These are phyloP conservation scores for Drosophila villosipedis DNA, from an alignment of 2,888 invertebrate species.

Conservation along the genomic window DNA sequence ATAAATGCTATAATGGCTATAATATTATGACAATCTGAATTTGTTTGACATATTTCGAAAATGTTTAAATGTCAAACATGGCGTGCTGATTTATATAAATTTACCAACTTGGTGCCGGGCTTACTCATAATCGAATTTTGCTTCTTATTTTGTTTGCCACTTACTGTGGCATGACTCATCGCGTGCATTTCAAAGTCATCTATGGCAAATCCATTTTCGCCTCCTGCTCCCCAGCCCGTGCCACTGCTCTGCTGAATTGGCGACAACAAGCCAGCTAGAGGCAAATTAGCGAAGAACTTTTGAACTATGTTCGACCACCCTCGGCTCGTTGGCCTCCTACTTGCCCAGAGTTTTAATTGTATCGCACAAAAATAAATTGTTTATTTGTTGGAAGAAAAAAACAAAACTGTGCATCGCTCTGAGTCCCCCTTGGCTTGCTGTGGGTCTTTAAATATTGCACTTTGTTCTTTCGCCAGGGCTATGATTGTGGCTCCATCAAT, in stretches of 20 bases:
- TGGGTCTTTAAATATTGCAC: slow-evolving; percentile 51
- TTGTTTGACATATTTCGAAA: background rate
- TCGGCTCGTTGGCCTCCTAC: slow-evolving; percentile 68
- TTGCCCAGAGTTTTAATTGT: slow-evolving; percentile 52
- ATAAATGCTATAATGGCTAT: background rate
- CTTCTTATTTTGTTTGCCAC: slow-evolving; percentile 6
- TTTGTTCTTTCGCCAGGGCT: slow-evolving; percentile 20
- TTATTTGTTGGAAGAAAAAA: slow-evolving; percentile 48
- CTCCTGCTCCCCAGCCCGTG: slow-evolving; percentile 6
- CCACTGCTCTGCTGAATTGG: slow-evolving; percentile 21
- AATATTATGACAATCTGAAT: background rate
- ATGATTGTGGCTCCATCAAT: background rate
- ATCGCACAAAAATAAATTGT: slow-evolving; percentile 65
- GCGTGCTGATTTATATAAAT: background rate
- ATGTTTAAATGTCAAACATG: background rate
- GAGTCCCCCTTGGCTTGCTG: slow-evolving; percentile 40
- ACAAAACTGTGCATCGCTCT: slow-evolving; percentile 23
- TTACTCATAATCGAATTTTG: slow-evolving; percentile 52
- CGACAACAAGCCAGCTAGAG: slow-evolving; percentile 32
- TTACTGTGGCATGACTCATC: slow-evolving; percentile 61
- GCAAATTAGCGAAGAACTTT: slow-evolving; percentile 64
- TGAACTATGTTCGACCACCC: slow-evolving; percentile 56
- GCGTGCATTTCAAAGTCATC: slow-evolving; percentile 55
- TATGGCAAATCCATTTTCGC: slow-evolving; percentile 48
- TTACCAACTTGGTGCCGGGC: slow-evolving; percentile 7